Percentiles rank a stretch among this genome's conserved stretches.
These are phyloP conservation scores for Stramonita haemastoma DNA, from an alignment of 2,888 invertebrate species.

Conservation along the genomic window DNA sequence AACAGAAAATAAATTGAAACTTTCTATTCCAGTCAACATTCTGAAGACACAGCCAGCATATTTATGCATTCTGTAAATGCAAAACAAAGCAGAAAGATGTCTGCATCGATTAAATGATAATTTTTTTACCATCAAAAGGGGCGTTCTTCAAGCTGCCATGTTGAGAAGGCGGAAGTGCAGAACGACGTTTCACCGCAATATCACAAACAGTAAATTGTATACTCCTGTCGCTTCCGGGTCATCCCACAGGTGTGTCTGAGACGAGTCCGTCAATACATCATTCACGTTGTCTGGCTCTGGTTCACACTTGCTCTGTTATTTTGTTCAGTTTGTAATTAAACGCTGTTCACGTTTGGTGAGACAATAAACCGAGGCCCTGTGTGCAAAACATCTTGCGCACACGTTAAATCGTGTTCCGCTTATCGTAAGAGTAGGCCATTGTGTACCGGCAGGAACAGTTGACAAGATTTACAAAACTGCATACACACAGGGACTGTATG, in stretches of 20 bases:
- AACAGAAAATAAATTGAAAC: neutral
- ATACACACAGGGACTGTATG: too few species aligned
- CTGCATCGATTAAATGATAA: too few species aligned
- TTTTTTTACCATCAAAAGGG: neutral
- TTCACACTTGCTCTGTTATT: neutral
- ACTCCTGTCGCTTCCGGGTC: neutral
- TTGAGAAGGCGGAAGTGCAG: neutral
- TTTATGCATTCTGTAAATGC: neutral
- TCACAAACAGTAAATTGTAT: neutral
- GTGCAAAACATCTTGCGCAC: too few species aligned
- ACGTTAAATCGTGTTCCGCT: too few species aligned
- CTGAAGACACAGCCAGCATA: neutral
- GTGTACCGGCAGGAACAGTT: too few species aligned
- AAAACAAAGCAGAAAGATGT: neutral
- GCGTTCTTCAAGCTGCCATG: slow-evolving; percentile 20
- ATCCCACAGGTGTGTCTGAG: too few species aligned
- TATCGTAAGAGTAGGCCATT: too few species aligned
- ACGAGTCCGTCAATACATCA: neutral
- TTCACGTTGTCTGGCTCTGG: neutral
- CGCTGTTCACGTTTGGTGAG: neutral
- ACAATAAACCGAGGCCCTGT: too few species aligned
- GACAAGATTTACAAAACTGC: too few species aligned
- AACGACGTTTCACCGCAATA: slow-evolving; percentile 16
- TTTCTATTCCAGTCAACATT: neutral
- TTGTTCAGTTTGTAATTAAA: neutral